Conservation (phyloP, 2,113 vertebrate species). For the Megaleporinus macrocephalus region DNA sequence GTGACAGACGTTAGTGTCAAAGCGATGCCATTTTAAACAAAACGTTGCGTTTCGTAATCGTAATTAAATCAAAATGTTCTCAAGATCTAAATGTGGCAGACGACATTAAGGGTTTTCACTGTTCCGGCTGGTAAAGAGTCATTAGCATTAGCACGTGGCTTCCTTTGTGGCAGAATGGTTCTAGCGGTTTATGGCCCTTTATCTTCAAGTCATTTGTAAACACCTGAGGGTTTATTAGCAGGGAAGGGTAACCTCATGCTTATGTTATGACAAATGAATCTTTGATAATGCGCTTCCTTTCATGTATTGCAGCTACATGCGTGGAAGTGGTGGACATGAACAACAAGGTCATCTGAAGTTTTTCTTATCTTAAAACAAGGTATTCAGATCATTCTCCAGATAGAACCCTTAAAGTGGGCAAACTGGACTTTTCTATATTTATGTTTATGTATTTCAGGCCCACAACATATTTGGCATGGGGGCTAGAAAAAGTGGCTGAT, state of each 20-base stretch:
- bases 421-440: too few species aligned
- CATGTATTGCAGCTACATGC: background rate
- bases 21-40: background rate
- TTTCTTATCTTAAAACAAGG: background rate
- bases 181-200: background rate
- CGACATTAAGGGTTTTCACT: background rate
- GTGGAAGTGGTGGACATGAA: background rate
- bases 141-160: background rate
- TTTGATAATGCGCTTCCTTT: background rate
- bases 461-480: too few species aligned
- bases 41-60: background rate
- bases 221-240: background rate
- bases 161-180: conserved; percentile 8
- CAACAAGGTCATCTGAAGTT: background rate
- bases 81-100: background rate
- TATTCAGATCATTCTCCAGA: too few species aligned
- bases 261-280: background rate
- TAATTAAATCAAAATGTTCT: conserved; percentile 4
- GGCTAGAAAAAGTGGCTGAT: too few species aligned
- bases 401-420: too few species aligned
- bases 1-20: conserved; percentile 4
- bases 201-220: conserved; percentile 9
- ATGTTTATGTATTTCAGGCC: too few species aligned
- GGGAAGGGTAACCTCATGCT: background rate
- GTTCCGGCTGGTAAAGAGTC: background rate